Conservation (phyloP, 2,888 invertebrate genomes). For the Eurytoma adleriae region DNA sequence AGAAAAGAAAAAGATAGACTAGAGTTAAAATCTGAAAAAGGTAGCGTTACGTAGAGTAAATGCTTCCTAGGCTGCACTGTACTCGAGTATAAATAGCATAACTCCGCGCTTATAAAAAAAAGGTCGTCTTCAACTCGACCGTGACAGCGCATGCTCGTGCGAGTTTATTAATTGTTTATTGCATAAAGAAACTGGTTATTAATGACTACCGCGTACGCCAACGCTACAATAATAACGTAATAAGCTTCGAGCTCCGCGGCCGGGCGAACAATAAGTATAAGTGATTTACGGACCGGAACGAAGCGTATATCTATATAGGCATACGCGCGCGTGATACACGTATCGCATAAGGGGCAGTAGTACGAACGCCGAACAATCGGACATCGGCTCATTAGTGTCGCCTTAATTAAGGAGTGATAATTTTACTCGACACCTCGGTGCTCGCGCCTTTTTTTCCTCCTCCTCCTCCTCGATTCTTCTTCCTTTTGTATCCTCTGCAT, state of each 20-base stretch:
- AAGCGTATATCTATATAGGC: constrained; percentile 2
- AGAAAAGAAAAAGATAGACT: no score
- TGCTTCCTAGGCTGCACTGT: neutral
- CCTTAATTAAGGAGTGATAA: constrained; percentile 35
- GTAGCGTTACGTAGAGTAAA: no score
- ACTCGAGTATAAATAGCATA: neutral
- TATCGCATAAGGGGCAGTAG: constrained; percentile 5
- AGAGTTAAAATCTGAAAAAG: no score
- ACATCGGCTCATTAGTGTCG: constrained; percentile 45
- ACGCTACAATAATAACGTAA: constrained; percentile 37
- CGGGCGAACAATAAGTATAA: constrained; percentile 25
- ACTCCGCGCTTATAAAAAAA: neutral
- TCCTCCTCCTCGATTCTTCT: neutral
- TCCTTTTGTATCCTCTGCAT: neutral
- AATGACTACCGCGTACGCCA: constrained; percentile 3
- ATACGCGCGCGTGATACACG: neutral
- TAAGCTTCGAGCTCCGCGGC: neutral
- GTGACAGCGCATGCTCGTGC: neutral
- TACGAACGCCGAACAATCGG: constrained; percentile 40
- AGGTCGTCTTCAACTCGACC: neutral
- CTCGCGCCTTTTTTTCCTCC: neutral
- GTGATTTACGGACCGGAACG: constrained; percentile 28
- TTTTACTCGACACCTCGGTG: constrained; percentile 31
- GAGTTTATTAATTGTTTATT: constrained; percentile 44
- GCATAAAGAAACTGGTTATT: constrained; percentile 41